Evolutionary conservation across 2,888 invertebrate genomes (phyloP).

Genomic region (Elmis aenea): DNA sequence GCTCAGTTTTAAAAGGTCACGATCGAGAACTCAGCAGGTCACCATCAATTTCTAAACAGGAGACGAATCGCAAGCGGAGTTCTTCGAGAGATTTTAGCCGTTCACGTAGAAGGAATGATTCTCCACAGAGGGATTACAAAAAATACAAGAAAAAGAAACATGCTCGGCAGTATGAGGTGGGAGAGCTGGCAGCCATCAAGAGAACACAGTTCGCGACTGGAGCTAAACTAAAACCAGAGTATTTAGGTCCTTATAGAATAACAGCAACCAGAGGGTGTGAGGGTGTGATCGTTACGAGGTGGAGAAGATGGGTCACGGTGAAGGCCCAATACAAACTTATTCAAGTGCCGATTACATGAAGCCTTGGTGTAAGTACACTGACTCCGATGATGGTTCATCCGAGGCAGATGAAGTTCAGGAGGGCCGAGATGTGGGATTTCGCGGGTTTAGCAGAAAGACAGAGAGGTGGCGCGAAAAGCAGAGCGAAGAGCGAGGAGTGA

Average conservation of each 20-base stretch:
- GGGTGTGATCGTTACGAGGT: conserved; percentile 32
- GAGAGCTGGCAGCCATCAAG: conserved; percentile 31
- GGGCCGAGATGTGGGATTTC: conserved; percentile 7
- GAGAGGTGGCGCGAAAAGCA: no score
- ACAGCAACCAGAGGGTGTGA: conserved; percentile 25
- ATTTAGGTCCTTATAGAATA: conserved; percentile 33
- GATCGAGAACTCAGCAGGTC: no score
- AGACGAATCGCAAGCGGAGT: no score
- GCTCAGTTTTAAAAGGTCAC: no score
- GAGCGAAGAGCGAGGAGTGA: no score
- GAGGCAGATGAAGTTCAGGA: conserved; percentile 6
- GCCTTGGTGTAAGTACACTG: conserved; percentile 10
- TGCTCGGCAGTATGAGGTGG: conserved; percentile 11
- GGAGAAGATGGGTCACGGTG: conserved; percentile 24
- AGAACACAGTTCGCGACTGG: conserved; percentile 33
- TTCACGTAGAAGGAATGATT: no score
- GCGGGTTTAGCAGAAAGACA: no score
- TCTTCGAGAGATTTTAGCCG: no score
- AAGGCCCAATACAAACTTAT: conserved; percentile 22
- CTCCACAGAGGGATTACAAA: no score
- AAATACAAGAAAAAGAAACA: no score
- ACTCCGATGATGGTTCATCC: conserved; percentile 2
- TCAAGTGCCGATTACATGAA: conserved; percentile 27
- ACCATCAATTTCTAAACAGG: no score
- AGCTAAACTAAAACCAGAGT: conserved; percentile 31